Conservation (phyloP, 2,113 vertebrate species). For the Atractosteus spatula region DNA sequence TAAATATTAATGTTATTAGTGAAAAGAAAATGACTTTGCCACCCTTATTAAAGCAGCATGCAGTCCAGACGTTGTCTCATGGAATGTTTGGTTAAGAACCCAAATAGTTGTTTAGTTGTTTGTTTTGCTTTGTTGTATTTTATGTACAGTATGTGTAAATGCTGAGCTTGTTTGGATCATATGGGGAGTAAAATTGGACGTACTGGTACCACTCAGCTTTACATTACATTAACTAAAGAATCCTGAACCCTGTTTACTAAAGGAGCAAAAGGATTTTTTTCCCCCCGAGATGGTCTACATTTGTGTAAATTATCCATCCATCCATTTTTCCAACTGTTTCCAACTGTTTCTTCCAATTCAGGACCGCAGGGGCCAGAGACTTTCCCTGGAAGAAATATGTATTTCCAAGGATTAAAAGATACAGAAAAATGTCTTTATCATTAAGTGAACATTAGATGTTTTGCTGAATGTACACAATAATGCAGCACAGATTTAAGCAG, state of each 20-base stretch:
- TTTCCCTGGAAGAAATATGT: too few relatives aligned
- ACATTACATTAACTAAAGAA: background rate
- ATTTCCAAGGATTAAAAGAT: too few relatives aligned
- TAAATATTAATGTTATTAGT: constrained; percentile 91
- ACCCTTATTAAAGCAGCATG: constrained; percentile 49
- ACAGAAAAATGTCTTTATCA: too few relatives aligned
- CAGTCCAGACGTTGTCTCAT: constrained; percentile 19
- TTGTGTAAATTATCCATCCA: too few relatives aligned
- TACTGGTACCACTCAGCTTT: background rate
- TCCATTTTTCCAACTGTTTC: too few relatives aligned
- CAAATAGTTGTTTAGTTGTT: constrained; percentile 33
- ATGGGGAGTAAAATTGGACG: too few relatives aligned
- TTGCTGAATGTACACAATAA: too few relatives aligned
- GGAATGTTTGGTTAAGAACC: constrained; percentile 67
- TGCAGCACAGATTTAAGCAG: too few relatives aligned
- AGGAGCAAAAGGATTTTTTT: constrained; percentile 19
- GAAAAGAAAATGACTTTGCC: constrained; percentile 65
- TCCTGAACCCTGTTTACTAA: too few relatives aligned
- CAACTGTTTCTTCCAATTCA: too few relatives aligned
- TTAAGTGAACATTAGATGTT: too few relatives aligned
- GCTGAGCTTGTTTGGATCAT: constrained; percentile 9
- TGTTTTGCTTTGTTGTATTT: background rate
- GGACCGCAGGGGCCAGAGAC: too few relatives aligned
- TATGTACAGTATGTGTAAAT: background rate
- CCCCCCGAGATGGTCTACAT: constrained; percentile 1